A percentile compares a stretch with the other conserved stretches of the same genome.
Conservation (phyloP, 2,797 vertebrate genomes). For the Lacerta agilis region DNA sequence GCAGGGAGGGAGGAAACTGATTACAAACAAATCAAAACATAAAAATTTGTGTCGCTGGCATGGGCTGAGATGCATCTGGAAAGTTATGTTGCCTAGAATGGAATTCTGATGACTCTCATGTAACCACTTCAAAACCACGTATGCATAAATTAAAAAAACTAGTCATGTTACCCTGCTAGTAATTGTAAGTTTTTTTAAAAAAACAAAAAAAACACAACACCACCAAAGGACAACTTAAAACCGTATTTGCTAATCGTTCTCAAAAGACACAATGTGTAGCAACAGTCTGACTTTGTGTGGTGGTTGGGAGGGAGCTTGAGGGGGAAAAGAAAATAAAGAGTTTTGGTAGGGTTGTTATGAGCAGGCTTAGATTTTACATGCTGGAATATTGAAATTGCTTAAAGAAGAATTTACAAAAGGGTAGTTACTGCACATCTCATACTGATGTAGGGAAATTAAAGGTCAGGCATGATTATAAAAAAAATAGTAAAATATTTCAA, state of each 20-base stretch:
- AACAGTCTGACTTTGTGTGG: neutral
- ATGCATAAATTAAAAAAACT: neutral
- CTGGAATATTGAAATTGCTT: neutral
- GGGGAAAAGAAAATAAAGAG: neutral
- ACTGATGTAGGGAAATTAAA: constrained; percentile 58
- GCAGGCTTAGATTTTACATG: neutral
- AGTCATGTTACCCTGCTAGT: neutral
- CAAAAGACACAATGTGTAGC: neutral
- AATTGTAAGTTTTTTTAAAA: neutral
- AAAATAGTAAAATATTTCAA: constrained; percentile 22
- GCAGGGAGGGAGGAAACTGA: neutral
- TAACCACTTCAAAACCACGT: neutral
- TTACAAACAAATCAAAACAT: neutral
- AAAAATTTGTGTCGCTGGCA: neutral
- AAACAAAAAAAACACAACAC: neutral
- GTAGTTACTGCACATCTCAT: constrained; percentile 13
- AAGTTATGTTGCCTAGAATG: neutral
- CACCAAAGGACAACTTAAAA: neutral
- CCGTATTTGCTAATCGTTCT: neutral
- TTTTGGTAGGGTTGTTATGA: constrained; percentile 31
- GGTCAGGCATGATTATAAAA: constrained; percentile 47
- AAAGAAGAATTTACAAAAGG: constrained; percentile 30
- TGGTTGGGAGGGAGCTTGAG: neutral
- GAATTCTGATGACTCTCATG: neutral
- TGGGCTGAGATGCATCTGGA: neutral